phyloP scores from a whole-genome alignment of 2,888 invertebrate species.

The Drosophila gaucha region DNA sequence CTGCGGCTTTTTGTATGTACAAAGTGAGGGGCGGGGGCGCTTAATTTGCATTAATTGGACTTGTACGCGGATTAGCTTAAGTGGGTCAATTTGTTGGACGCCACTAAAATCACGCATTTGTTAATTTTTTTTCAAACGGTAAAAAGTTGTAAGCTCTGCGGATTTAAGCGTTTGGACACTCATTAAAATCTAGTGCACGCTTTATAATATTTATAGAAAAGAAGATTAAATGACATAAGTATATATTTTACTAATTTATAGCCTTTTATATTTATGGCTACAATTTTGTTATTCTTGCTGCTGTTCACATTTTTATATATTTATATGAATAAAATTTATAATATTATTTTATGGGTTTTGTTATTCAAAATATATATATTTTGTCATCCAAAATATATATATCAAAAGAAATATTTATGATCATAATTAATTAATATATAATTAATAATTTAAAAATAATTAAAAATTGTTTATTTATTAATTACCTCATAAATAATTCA shows the following conservation, averaged over 20 bases:
- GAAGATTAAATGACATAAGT: not conserved
- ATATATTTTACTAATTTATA: not conserved
- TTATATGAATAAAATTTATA: too few species aligned
- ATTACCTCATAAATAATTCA: too few species aligned
- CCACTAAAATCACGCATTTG: slow-evolving; percentile 12
- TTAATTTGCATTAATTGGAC: slow-evolving; percentile 66
- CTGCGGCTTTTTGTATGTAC: slow-evolving; percentile 6
- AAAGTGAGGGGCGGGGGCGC: not conserved
- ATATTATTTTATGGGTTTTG: too few species aligned
- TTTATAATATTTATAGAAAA: not conserved
- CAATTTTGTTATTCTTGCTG: not conserved
- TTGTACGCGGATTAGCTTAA: slow-evolving; percentile 41
- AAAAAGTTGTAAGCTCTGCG: slow-evolving; percentile 1
- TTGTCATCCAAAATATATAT: too few species aligned
- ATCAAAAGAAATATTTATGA: too few species aligned
- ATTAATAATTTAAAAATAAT: too few species aligned
- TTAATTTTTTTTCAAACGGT: not conserved
- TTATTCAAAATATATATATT: too few species aligned
- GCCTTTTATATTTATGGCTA: not conserved
- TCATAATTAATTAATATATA: too few species aligned
- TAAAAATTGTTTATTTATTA: too few species aligned
- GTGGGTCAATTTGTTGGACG: slow-evolving; percentile 34
- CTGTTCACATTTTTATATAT: not conserved
- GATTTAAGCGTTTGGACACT: not conserved
- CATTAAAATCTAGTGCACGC: slow-evolving; percentile 2